Conservation (phyloP, 2,797 vertebrate species). For the Malacoraja senta region DNA sequence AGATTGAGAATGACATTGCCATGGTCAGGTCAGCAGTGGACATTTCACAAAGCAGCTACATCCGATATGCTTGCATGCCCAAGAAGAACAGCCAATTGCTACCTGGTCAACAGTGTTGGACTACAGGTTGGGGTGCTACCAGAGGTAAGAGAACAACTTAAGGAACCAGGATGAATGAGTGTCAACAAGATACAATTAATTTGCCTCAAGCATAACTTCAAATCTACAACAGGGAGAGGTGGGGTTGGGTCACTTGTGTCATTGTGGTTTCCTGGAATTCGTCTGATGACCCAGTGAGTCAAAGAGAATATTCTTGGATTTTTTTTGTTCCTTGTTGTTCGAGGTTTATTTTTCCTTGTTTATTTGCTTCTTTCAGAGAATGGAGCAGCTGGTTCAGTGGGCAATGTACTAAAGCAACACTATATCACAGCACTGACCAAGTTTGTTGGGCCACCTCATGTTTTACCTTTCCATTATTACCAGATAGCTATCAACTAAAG, state of each 20-base stretch:
- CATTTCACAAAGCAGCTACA: constrained; percentile 57
- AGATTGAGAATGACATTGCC: constrained; percentile 66
- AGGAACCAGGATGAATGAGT: not conserved
- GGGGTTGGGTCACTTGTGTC: not conserved
- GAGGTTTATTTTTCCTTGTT: not conserved
- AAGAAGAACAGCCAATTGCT: constrained; percentile 57
- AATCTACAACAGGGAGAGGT: not conserved
- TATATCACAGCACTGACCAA: not conserved
- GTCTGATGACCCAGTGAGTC: not conserved
- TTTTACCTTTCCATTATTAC: not conserved
- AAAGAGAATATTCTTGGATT: not conserved
- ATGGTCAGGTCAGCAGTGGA: constrained; percentile 62
- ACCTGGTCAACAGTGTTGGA: constrained; percentile 65
- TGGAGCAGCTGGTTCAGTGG: not conserved
- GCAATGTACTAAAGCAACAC: not conserved
- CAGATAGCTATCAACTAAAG: not conserved
- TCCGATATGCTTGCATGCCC: constrained; percentile 67
- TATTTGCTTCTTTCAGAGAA: not conserved
- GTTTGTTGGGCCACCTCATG: not conserved
- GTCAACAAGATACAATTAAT: not conserved
- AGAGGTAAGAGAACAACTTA: constrained; percentile 49
- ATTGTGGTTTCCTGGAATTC: not conserved
- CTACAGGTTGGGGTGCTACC: constrained; percentile 65
- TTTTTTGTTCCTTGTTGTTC: not conserved
- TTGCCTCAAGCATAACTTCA: not conserved